Base-by-base conservation (phyloP, 2,113 vertebrate species). In the Thomomys bottae region DNA sequence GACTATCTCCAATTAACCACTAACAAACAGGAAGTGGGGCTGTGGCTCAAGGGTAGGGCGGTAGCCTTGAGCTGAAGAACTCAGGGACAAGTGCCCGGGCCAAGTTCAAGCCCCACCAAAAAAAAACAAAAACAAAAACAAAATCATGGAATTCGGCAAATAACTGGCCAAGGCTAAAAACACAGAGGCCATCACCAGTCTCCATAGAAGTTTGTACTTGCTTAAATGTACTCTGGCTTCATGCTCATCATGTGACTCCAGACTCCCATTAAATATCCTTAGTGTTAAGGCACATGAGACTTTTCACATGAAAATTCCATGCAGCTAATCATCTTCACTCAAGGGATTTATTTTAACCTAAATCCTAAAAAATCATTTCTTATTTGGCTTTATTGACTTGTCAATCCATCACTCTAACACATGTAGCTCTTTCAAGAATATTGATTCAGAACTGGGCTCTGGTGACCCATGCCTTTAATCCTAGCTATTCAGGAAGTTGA, bases 231-330 rank as follows among this genome's bases (percentile, higher is more conserved):
- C 36, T 70, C 34, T 38, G 32, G 67, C 49, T 45, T n/a, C 20
- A 4, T 40, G 83, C 28, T 49, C 17, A 7, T 75, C 78, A 63
- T 38, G 14, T 81, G 88, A 84, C 23, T 7, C 3, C 73, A 23
- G 61, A 64, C 9, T 77, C 34, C 6, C 45, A 8, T 10, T 82
- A 49, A 84, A 73, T 40, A 84, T 87, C 75, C 64, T 6, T 38
- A 11, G 73, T 66, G 30, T 73, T 73, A 70, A 93, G 73, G 21
- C 85, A 38, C 75, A 20, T 75, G 78, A 94, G 73, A 87, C 42
- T 89, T 95, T 89, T 75, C 90, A 84, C 82, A 82, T 82, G 88
- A 85, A 54, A 85, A 64, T 85, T 87, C 77, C 82, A 10, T 83
- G 78, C 90, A 87, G 63, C n/a, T 45, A 89, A 9, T 80, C 17